Conservation (phyloP, 2,113 vertebrate species). For the Neolamprologus fasciatus region DNA sequence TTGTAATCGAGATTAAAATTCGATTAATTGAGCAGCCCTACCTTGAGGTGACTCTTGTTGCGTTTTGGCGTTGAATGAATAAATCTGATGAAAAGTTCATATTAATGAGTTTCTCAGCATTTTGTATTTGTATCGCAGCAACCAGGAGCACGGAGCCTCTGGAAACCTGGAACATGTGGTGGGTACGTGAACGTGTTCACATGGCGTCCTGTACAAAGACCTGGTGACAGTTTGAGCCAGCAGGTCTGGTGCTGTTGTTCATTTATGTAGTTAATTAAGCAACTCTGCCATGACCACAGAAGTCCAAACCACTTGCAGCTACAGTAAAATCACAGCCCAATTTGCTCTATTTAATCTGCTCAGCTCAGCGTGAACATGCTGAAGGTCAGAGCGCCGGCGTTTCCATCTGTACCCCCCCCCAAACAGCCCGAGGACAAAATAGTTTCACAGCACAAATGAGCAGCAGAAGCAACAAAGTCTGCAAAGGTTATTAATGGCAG, state of each 20-base stretch:
- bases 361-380: slow-evolving; percentile 2
- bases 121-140: background rate
- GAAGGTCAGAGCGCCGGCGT: slow-evolving; percentile 7
- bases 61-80: accelerated
- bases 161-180: background rate
- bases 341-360: slow-evolving; percentile 24
- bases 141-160: background rate
- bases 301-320: background rate
- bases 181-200: background rate
- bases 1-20: no score
- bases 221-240: background rate
- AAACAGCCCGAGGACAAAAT: slow-evolving; percentile 17
- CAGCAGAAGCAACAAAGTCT: slow-evolving; percentile 8
- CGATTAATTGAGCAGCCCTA: no score
- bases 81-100: background rate
- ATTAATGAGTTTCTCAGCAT: background rate
- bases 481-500: slow-evolving; percentile 11
- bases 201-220: background rate
- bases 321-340: background rate
- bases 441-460: background rate
- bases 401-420: background rate
- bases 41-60: accelerated
- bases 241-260: background rate
- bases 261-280: background rate
- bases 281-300: background rate